Evolutionary conservation across 2,888 invertebrate genomes (phyloP).

Genomic region (Dicroscelio sp.): DNA sequence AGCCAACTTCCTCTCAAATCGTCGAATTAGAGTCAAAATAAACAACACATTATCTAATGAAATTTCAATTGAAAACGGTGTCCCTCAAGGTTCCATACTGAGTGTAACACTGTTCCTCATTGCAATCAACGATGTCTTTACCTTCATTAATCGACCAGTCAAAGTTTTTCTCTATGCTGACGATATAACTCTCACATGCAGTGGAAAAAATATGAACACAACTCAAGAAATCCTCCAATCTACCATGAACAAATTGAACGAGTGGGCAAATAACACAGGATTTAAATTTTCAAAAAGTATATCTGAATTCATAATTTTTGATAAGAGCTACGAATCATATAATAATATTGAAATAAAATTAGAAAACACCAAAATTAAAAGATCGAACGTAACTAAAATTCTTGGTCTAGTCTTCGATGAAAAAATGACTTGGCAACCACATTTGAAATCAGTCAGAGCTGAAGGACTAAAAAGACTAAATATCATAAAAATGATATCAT

Average conservation of each 20-base stretch:
- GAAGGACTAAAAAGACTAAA: conserved; percentile 67
- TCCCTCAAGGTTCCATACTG: conserved; percentile 74
- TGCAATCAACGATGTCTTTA: conserved; percentile 65
- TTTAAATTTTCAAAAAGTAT: conserved; percentile 30
- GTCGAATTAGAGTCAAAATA: conserved; percentile 48
- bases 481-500: no score
- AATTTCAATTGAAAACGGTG: conserved; percentile 56
- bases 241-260: conserved; percentile 59
- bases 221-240: conserved; percentile 67
- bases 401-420: conserved; percentile 76
- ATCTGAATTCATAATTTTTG: background rate
- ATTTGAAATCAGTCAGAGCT: conserved; percentile 59
- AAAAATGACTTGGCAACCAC: conserved; percentile 77
- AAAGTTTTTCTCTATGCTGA: conserved; percentile 68
- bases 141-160: conserved; percentile 23
- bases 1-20: conserved; percentile 68
- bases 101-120: conserved; percentile 77
- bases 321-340: background rate
- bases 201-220: conserved; percentile 59
- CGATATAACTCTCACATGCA: conserved; percentile 63
- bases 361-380: no score
- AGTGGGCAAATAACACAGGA: background rate
- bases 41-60: conserved; percentile 31
- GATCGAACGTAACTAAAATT: background rate
- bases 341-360: background rate